Conservation (phyloP, 2,113 vertebrate species). For the Paratilapia polleni region DNA sequence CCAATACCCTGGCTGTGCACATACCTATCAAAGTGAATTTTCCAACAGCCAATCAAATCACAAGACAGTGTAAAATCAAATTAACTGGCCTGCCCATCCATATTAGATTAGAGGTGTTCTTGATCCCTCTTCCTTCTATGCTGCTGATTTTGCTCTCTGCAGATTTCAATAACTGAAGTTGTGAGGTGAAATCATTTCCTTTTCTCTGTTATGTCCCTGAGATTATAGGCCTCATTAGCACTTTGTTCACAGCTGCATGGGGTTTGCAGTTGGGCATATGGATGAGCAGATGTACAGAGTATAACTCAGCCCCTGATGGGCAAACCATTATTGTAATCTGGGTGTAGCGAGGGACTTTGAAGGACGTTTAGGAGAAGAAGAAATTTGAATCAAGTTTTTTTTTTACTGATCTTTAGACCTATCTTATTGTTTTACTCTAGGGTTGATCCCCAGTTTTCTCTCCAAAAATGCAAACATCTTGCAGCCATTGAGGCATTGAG, state of each 20-base stretch:
- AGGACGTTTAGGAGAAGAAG: not conserved
- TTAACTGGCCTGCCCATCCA: not conserved
- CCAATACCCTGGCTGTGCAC: not conserved
- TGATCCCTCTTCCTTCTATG: not conserved
- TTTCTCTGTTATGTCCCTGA: not conserved
- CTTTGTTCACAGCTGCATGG: conserved; percentile 11
- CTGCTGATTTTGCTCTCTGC: not conserved
- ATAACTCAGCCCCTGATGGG: not conserved
- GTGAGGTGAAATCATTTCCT: not conserved
- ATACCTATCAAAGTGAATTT: not conserved
- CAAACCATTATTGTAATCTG: conserved; percentile 1
- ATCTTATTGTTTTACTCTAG: not conserved
- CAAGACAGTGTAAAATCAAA: not conserved
- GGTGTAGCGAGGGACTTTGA: not conserved
- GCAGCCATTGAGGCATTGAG: not conserved
- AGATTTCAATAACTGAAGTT: not conserved
- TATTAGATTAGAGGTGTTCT: not conserved
- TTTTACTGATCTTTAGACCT: not conserved
- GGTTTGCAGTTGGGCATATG: conserved; percentile 12
- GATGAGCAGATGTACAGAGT: conserved; percentile 30
- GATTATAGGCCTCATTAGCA: conserved; percentile 1
- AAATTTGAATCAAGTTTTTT: not conserved
- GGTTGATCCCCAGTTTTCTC: not conserved
- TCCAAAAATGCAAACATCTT: not conserved
- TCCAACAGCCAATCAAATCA: not conserved